Evolutionary conservation across 2,888 invertebrate species (phyloP).

Genomic region (Ashinkailepas kermadecensis): DNA sequence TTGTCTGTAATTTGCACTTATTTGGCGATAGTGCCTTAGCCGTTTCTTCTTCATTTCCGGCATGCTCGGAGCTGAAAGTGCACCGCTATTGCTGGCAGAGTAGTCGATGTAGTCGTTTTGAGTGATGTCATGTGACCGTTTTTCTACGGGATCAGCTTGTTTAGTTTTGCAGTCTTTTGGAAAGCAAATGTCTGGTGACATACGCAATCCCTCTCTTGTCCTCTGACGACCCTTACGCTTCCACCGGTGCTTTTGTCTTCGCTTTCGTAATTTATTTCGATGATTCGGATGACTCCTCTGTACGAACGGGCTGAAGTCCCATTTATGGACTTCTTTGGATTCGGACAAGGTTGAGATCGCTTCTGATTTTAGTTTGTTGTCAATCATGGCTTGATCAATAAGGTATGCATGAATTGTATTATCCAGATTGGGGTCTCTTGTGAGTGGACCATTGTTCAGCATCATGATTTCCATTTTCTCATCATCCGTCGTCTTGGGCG

Average conservation of each 20-base stretch:
- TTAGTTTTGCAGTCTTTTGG: neutral
- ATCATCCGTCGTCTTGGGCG: neutral
- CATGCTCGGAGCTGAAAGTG: neutral
- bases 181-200: neutral
- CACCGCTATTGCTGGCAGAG: too few species aligned
- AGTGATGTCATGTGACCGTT: neutral
- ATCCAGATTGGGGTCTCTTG: neutral
- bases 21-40: neutral
- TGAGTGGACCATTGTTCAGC: neutral
- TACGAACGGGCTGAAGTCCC: neutral
- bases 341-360: neutral
- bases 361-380: neutral
- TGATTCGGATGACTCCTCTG: too few species aligned
- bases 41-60: neutral
- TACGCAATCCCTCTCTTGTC: too few species aligned
- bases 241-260: neutral
- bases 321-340: neutral
- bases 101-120: neutral
- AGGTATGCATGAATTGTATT: neutral
- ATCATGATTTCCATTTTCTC: neutral
- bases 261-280: neutral
- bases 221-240: neutral
- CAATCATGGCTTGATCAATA: neutral
- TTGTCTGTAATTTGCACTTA: neutral
- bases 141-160: neutral